Base-by-base conservation (phyloP, 64 coral and sea anemone genomes). In the Anthopleura sola region DNA sequence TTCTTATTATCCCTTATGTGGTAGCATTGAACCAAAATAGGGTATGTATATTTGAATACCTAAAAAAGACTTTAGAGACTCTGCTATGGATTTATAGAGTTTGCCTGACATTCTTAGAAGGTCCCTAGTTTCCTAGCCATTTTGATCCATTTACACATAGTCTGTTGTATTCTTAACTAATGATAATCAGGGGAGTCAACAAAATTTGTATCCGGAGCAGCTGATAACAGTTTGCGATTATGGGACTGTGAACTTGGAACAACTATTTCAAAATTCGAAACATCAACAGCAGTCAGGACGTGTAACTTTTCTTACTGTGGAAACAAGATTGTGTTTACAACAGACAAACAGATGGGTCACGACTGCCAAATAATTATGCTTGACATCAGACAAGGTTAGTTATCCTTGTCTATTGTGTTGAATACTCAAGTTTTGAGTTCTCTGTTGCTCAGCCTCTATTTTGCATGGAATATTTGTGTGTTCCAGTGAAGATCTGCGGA, bases 261-360 rank as follows among this genome's bases (percentile, higher is more conserved):
- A 78, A 94, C 93, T 16, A 80, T 99, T 2, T 91, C 92, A 26
- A 99, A 95, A 87, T 94, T 84, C 75, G 97, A 99, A 16, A 99
- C 97, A 75, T 91, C 85, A 68, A 89, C 97, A 38, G 93, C 97
- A 32, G 97, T 99, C 6, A 84, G 97, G 75, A 94, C 97, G 14
- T 99, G 97, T 90, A 93, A 86, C 23, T 99, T 99, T 85, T 99
- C 97, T 46, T 99, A 87, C 60, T 92, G 97, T 92, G 97, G 97
- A 17, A 90, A 92, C 34, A 88, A 84, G 55, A 86, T 99, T 12
- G 87, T 99, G 93, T 90, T 99, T 85, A 92, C 97, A 28, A 99
- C 97, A 81, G 97, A 99, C 75, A 95, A 55, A 78, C 97, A 99
- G 55, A 99, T 99, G 97, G 97, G 97, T 26, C 97, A 99, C 31